Evolutionary conservation across 2,797 vertebrate genomes (phyloP).

Genomic region (Poliocrania exsul): DNA sequence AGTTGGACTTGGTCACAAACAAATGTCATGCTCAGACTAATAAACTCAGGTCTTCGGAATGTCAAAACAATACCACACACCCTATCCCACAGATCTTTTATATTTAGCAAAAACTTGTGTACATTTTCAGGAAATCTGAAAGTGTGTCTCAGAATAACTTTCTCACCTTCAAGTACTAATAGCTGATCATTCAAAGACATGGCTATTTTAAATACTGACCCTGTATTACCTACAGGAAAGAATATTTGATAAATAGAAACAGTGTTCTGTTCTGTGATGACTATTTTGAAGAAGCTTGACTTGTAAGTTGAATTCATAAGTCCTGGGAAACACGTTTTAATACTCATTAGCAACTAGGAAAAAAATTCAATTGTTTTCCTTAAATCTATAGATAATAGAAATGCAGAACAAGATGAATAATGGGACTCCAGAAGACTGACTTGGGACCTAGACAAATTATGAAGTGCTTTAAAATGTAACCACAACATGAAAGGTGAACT

Average conservation of each 20-base stretch:
- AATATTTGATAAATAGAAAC: background rate
- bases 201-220: background rate
- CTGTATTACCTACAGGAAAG: background rate
- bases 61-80: fast-evolving
- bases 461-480: background rate
- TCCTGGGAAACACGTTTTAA: background rate
- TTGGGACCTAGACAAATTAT: background rate
- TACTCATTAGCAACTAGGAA: background rate
- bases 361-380: background rate
- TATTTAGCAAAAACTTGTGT: background rate
- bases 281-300: background rate
- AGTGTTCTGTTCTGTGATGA: background rate
- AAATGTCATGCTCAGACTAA: background rate
- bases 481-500: background rate
- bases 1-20: background rate
- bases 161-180: background rate
- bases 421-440: background rate
- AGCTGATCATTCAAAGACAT: background rate
- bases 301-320: background rate
- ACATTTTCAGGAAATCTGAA: background rate
- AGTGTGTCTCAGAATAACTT: background rate
- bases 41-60: background rate
- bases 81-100: background rate
- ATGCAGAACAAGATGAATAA: background rate
- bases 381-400: background rate